Conservation (phyloP, 2,888 invertebrate genomes). For the Nebria brevicollis region DNA sequence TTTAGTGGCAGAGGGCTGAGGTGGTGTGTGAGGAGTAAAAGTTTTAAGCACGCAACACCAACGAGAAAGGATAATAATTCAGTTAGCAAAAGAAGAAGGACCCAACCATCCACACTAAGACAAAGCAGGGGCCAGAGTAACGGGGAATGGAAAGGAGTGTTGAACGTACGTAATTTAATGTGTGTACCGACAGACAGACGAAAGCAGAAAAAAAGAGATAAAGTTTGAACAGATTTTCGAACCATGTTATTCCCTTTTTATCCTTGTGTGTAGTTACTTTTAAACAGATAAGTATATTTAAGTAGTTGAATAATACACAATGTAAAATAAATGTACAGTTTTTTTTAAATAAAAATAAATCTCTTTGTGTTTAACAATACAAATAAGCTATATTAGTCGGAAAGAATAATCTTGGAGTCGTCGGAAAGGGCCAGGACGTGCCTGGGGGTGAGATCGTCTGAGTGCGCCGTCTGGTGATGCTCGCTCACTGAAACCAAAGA, state of each 20-base stretch:
- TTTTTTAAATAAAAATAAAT: too few relatives aligned
- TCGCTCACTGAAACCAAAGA: slow-evolving; percentile 23
- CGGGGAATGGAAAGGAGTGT: slow-evolving; percentile 15
- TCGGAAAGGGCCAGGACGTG: too few relatives aligned
- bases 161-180: slow-evolving; percentile 38
- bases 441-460: too few relatives aligned
- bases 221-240: slow-evolving; percentile 28
- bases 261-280: too few relatives aligned
- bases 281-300: too few relatives aligned
- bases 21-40: slow-evolving; percentile 52
- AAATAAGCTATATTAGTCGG: too few relatives aligned
- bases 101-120: slow-evolving; percentile 48
- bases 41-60: slow-evolving; percentile 52
- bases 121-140: neutral
- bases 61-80: slow-evolving; percentile 59
- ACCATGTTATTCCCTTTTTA: slow-evolving; percentile 9
- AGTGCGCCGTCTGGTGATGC: too few relatives aligned
- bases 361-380: too few relatives aligned
- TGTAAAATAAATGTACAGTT: too few relatives aligned
- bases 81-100: slow-evolving; percentile 57
- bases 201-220: slow-evolving; percentile 5
- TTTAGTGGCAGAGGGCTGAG: neutral
- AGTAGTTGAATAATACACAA: too few relatives aligned
- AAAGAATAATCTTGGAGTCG: too few relatives aligned
- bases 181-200: slow-evolving; percentile 7